Evolutionary conservation across 2,888 invertebrate genomes (phyloP), one percentile per base, ranked within the genome.

Genomic region (Molanna angustata): DNA sequence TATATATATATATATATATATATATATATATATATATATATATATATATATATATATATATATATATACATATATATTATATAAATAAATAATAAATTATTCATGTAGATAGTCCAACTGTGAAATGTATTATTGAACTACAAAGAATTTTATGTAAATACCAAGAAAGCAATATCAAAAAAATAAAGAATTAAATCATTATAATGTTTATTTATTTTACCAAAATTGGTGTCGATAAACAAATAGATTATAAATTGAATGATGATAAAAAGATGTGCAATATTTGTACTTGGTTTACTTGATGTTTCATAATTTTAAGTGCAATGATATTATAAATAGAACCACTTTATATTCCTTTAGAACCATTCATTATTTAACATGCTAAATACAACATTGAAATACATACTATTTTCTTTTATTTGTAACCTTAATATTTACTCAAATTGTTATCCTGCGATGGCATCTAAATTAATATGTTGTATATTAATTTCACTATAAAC

Each of bases 101-200:
- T 27, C n/a, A 45, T 46, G 46, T 46, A 46, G 45, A 45, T 45
- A 45, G 17, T 45, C 19, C 20, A 45, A 18, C 35, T 45, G 45
- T 45, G 45, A 45, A 14, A 35, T 21, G 20, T 35, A 35, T 46
- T 46, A 11, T 35, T 21, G 11, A 32, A 11, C 46, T 35, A 21
- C 31, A 35, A 32, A 44, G 19, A 27, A 44, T 32, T 44, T 27
- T 44, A 32, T 46, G 52, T 52, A 52, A 33, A 52, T 52, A 52
- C 45, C 39, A 32, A 46, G 39, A 52, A 52, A 52, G 52, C 52
- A 52, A 52, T 52, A 52, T 43, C 32, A n/a, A 43, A 43, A 32
- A 49, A 27, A 22, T 32, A 41, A 19, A 33, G 18, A 31, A 42
- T 27, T n/a, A n/a, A n/a, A n/a, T n/a, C n/a, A n/a, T n/a, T n/a